Evolutionary conservation across 2,888 invertebrate genomes (phyloP).

Genomic region (Drosophila quinaria): DNA sequence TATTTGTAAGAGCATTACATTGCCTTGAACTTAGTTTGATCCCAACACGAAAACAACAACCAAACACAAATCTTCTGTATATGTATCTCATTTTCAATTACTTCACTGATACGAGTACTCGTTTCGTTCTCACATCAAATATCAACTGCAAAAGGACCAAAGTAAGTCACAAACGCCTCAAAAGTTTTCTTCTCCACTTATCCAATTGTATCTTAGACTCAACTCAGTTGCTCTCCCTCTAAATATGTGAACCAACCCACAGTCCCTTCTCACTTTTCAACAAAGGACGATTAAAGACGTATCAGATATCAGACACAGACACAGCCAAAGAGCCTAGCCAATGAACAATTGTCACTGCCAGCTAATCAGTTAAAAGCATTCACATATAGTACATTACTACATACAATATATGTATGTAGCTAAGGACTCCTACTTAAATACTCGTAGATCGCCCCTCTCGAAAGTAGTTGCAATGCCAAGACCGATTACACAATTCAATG

Average conservation of each 20-base stretch:
- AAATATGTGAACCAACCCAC: background rate
- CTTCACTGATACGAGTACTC: conserved; percentile 19
- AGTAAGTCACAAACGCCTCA: conserved; percentile 36
- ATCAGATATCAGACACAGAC: conserved; percentile 40
- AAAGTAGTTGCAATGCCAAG: conserved; percentile 45
- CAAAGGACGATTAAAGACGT: conserved; percentile 29
- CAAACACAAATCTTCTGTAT: background rate
- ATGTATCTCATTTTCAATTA: conserved; percentile 11
- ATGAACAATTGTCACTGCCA: conserved; percentile 70
- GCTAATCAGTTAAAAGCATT: conserved; percentile 38
- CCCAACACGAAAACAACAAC: conserved; percentile 10
- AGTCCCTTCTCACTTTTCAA: background rate
- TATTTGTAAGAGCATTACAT: conserved; percentile 38
- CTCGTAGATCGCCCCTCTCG: conserved; percentile 14
- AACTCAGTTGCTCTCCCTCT: conserved; percentile 2
- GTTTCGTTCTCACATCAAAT: conserved; percentile 12
- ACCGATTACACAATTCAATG: background rate
- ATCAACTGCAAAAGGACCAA: conserved; percentile 55
- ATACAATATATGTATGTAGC: conserved; percentile 3
- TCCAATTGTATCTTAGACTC: background rate
- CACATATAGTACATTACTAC: background rate
- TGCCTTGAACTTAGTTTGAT: conserved; percentile 1
- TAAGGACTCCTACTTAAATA: conserved; percentile 29
- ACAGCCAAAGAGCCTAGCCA: conserved; percentile 67
- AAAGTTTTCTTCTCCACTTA: conserved; percentile 33